Base-by-base conservation (phyloP, 2,888 invertebrate genomes). In the Phania funesta region DNA sequence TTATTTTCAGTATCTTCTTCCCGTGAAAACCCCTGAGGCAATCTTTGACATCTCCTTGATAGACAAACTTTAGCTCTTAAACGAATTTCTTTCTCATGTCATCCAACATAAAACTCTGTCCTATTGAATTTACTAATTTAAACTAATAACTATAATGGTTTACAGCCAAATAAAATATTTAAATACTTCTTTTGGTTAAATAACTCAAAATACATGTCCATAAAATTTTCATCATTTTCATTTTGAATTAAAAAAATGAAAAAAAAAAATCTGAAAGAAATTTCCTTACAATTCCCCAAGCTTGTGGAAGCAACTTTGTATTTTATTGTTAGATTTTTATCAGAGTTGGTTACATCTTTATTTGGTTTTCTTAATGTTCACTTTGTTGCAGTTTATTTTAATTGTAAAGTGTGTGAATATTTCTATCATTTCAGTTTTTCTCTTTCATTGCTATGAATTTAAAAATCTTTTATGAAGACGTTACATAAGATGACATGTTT, bases 391-490 rank as follows among this genome's bases (percentile, higher is more conserved):
- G 26, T 58, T 48, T n/a, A 4, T 18, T 8, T 20, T 18, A 0
- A 29, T 29, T 35, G 46, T 8, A 20, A 20, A 18, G 20, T 56
- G 56, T 48, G 24, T 32, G 26, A 41, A 50, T 8, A 38, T 41
- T 38, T 38, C 35, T 7, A 16, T 35, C n/a, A n/a, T n/a, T n/a
- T n/a, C n/a, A 18, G 16, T 38, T 67, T 67, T 46, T 62, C 32
- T 56, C 6, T 22, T 38, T 18, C 16, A 13, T 20, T 18, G 22
- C 6, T 38, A 18, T 67, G 41, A 18, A 29, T 73, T 73, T 52
- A 52, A 62, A 73, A 73, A 73, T 73, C 35, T 65, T 24, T 65
- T 65, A 65, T 48, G 46, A 6, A 64, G 26, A 56, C 38, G 46
- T 56, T 74, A 65, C 65, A 54, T 65, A 56, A 74, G 64, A 56